phyloP scores from a whole-genome alignment of 2,113 vertebrate species.

The Phalacrocorax brasilianus region DNA sequence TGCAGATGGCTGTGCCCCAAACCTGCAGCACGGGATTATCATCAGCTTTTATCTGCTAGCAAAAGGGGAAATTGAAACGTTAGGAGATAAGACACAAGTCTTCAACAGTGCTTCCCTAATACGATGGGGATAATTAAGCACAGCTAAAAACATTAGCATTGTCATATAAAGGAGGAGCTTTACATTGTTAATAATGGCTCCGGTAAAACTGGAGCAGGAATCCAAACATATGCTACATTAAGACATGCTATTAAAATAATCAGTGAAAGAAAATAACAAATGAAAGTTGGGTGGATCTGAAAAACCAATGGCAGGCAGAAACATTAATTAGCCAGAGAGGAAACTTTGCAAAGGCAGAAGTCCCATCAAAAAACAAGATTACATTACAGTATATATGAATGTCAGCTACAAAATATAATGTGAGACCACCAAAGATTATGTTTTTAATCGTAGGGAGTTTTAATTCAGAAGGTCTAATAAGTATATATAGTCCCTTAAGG shows the following conservation, averaged over 20 bases:
- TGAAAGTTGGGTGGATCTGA: not conserved
- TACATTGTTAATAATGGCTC: not conserved
- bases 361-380: not conserved
- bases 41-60: not conserved
- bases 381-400: not conserved
- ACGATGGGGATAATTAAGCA: not conserved
- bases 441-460: not conserved
- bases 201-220: not conserved
- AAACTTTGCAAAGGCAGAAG: not conserved
- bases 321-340: not conserved
- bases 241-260: not conserved
- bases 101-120: not conserved
- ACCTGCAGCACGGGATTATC: not conserved
- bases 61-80: not conserved
- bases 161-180: not conserved
- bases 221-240: not conserved
- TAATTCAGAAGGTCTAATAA: constrained; percentile 52
- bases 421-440: constrained; percentile 36
- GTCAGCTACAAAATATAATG: not conserved
- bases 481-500: constrained; percentile 23
- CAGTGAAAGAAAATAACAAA: constrained; percentile 1
- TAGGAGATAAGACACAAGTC: not conserved
- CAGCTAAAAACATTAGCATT: not conserved
- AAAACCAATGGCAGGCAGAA: not conserved
- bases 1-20: not conserved